phyloP scores from a whole-genome alignment of 2,888 invertebrate genomes.

The Atethmia centrago region DNA sequence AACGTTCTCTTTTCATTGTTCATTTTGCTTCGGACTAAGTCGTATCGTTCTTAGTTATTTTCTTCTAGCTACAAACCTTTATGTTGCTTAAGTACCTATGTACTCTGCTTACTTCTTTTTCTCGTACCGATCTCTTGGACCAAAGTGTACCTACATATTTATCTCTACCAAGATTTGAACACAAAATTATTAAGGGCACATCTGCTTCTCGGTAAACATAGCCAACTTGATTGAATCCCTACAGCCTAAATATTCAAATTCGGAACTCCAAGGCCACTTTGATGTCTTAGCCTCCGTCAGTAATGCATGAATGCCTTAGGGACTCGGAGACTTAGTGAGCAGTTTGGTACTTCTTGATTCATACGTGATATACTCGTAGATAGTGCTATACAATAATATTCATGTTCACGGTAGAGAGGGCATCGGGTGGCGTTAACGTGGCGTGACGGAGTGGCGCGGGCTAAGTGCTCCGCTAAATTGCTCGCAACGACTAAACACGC shows the following conservation, averaged over 20 bases:
- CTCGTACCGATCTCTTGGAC: background rate
- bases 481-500: conserved; percentile 75
- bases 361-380: conserved; percentile 55
- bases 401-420: conserved; percentile 70
- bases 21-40: conserved; percentile 3
- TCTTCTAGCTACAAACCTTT: conserved; percentile 2
- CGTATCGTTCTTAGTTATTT: conserved; percentile 2
- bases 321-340: conserved; percentile 52
- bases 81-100: background rate
- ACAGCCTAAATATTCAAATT: conserved; percentile 53
- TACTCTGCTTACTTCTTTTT: background rate
- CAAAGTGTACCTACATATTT: background rate
- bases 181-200: conserved; percentile 26
- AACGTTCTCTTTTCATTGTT: conserved; percentile 15
- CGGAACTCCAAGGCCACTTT: conserved; percentile 19
- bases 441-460: conserved; percentile 78
- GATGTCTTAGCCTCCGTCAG: conserved; percentile 49
- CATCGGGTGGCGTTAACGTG: conserved; percentile 76
- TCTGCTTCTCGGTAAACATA: conserved; percentile 29
- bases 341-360: conserved; percentile 50
- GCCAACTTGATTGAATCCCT: conserved; percentile 46
- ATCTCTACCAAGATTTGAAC: background rate
- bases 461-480: conserved; percentile 84
- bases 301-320: conserved; percentile 58
- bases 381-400: conserved; percentile 64